Evolutionary conservation across 2,888 invertebrate genomes (phyloP).

Genomic region (Unio pictorum): DNA sequence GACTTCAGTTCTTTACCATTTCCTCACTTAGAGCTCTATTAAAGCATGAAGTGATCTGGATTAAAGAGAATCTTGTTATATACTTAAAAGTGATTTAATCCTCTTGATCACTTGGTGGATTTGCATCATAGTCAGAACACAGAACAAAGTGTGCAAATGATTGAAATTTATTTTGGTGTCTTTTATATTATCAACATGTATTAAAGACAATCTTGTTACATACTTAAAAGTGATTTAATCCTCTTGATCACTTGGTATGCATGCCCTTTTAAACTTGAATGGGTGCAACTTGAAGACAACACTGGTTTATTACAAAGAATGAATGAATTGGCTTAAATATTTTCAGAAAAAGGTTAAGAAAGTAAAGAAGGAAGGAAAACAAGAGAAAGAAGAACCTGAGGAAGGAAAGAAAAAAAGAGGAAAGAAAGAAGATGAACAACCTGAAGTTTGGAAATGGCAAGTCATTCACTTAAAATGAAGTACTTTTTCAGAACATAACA

Average conservation of each 20-base stretch:
- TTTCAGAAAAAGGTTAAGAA: slow-evolving; percentile 47
- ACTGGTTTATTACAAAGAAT: not conserved
- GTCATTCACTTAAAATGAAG: slow-evolving; percentile 5
- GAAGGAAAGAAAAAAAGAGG: slow-evolving; percentile 17
- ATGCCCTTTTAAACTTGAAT: not conserved
- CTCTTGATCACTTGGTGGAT: too few species aligned
- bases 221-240: too few species aligned
- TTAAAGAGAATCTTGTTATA: too few species aligned
- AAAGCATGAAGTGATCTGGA: too few species aligned
- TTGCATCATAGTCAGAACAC: too few species aligned
- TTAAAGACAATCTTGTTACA: too few species aligned
- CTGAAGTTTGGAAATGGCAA: slow-evolving; percentile 74
- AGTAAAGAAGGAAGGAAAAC: slow-evolving; percentile 22
- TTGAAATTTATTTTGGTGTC: not conserved
- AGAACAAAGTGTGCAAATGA: too few species aligned
- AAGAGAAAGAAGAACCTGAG: slow-evolving; percentile 67
- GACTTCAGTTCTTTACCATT: too few species aligned
- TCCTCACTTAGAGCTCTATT: too few species aligned
- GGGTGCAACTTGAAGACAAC: not conserved
- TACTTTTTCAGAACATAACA: not conserved
- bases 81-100: too few species aligned
- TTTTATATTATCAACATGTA: too few species aligned
- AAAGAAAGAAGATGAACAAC: slow-evolving; percentile 63
- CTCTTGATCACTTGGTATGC: too few species aligned
- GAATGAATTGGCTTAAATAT: not conserved